These are phyloP conservation scores for Gastracanthus pulcherrimus DNA, from an alignment of 2,888 invertebrate genomes.

Conservation along the genomic window DNA sequence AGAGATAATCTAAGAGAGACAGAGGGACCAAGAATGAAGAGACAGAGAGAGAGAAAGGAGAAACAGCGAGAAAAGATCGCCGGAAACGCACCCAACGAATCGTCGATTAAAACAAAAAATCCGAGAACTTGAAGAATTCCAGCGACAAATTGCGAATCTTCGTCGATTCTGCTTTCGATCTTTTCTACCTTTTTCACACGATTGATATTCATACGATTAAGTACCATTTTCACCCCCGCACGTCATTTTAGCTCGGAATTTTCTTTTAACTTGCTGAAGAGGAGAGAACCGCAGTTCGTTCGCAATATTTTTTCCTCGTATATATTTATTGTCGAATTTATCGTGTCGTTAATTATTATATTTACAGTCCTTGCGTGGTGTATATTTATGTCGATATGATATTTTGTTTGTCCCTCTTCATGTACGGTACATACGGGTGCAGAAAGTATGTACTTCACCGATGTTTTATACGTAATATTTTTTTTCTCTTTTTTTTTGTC, in stretches of 20 bases:
- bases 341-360: not conserved
- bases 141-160: not conserved
- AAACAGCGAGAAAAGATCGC: not conserved
- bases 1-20: not conserved
- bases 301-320: not conserved
- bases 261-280: conserved; percentile 21
- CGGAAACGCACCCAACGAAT: not conserved
- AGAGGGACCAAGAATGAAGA: not conserved
- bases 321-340: not conserved
- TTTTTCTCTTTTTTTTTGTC: conserved; percentile 23
- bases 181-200: not conserved
- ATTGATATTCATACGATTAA: too few species aligned
- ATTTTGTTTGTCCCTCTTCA: not conserved
- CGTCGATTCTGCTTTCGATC: not conserved
- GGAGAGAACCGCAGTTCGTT: not conserved
- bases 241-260: conserved; percentile 36
- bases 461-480: conserved; percentile 18
- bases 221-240: not conserved
- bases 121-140: too few species aligned
- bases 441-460: not conserved
- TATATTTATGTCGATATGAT: conserved; percentile 4
- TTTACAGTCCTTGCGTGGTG: not conserved
- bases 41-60: not conserved
- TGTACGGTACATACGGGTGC: not conserved
- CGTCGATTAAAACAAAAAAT: not conserved